Evolutionary conservation across 2,888 invertebrate species (phyloP), one percentile per base, ranked within the genome.

Genomic region (Scaptomyza caliginosa): DNA sequence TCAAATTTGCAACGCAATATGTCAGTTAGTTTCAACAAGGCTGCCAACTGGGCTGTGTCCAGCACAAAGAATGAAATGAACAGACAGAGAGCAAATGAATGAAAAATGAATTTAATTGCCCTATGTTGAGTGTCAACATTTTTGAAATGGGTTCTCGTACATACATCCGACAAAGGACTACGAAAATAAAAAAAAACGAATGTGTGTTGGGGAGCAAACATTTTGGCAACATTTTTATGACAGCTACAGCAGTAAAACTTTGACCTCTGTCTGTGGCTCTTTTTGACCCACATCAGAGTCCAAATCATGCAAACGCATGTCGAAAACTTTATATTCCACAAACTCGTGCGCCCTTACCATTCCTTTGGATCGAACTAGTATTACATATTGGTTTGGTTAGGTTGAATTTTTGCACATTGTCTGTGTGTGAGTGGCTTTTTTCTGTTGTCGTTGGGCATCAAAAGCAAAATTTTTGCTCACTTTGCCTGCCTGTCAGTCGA

Each of bases 101-200:
- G 83, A 83, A 80, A 86, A 83, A 83, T 84, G 83, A 84, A 86
- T 86, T 86, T 86, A 84, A 84, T 84, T 84, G 83, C 86, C 83
- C 81, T 84, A 81, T 86, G 83, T 81, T 79, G 77, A 74, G 83
- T 84, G 83, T 84, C 83, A 84, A 84, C 86, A 71, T 81, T 83
- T 83, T 86, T 84, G 83, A 84, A 84, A 84, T 84, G 83, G 83
- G 83, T 84, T 76, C 83, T 67, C 59, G 72, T 79, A 67, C 69
- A 72, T 70, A 58, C 36, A 38, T 0, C 32, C 32, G 46, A 46
- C 46, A 46, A 46, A 46, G 21, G 46, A 46, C 46, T 32, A 19
- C 13, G 46, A 13, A n/a, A n/a, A n/a, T 5, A 57, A 23, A 45
- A 48, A 28, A 49, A 46, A n/a, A n/a, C n/a, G n/a, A n/a, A n/a